These are phyloP conservation scores for Stigmatopora argus DNA, from an alignment of 2,113 vertebrate species.

Conservation along the genomic window DNA sequence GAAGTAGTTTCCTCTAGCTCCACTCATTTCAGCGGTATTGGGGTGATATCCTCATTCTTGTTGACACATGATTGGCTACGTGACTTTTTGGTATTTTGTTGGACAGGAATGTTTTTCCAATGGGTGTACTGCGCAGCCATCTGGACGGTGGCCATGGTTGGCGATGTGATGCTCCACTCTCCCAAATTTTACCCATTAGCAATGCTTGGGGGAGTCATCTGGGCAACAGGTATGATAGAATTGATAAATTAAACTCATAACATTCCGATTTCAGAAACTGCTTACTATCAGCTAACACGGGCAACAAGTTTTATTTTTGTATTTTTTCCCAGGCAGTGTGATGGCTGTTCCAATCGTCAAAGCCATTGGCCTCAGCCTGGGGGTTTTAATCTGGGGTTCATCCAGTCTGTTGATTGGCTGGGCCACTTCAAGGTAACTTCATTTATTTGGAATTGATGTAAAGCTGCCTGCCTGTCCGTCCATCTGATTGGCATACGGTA, in stretches of 20 bases:
- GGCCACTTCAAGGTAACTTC: conserved; percentile 83
- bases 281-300: no score
- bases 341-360: conserved; percentile 82
- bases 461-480: not conserved
- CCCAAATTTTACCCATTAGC: conserved; percentile 83
- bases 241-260: not conserved
- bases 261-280: no score
- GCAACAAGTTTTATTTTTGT: no score
- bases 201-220: conserved; percentile 83
- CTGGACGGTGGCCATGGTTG: conserved; percentile 76
- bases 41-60: not conserved
- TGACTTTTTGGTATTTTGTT: not conserved
- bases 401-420: conserved; percentile 83
- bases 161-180: conserved; percentile 73
- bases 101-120: conserved; percentile 85
- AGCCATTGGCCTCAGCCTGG: conserved; percentile 83
- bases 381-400: conserved; percentile 84
- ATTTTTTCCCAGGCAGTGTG: conserved; percentile 73
- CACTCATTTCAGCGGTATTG: not conserved
- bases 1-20: not conserved
- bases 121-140: conserved; percentile 83
- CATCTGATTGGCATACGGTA: not conserved
- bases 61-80: not conserved
- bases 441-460: not conserved
- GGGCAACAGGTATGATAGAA: conserved; percentile 80